Percentiles rank a stretch among this genome's conserved stretches.
Conservation (phyloP, 2,797 vertebrate genomes). For the Anomalospiza imberbis region DNA sequence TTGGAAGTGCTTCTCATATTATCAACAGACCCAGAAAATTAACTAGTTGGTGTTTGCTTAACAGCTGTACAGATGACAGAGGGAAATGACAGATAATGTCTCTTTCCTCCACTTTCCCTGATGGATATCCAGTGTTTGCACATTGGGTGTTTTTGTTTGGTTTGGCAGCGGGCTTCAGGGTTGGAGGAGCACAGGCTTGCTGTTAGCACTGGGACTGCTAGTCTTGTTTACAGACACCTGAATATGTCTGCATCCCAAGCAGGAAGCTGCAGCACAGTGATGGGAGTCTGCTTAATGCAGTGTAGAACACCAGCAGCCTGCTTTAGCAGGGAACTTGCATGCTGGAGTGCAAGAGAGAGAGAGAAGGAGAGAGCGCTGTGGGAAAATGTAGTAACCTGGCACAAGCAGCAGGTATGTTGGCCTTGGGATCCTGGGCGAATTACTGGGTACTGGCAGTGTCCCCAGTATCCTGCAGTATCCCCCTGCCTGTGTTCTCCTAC, state of each 20-base stretch:
- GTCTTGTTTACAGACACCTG: not conserved
- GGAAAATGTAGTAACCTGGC: not conserved
- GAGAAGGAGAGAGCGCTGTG: not conserved
- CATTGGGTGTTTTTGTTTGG: not conserved
- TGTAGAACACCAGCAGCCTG: not conserved
- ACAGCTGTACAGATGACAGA: not conserved
- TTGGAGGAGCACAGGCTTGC: not conserved
- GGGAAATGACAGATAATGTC: not conserved
- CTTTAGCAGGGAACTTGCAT: fast-evolving
- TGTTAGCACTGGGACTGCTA: not conserved
- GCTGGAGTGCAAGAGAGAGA: not conserved
- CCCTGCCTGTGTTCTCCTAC: fast-evolving
- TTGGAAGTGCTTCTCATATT: not conserved
- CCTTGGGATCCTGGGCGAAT: not conserved
- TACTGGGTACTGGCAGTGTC: not conserved
- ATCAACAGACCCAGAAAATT: not conserved
- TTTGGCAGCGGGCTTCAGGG: not conserved
- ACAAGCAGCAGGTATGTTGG: not conserved
- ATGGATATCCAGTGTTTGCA: not conserved
- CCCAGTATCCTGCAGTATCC: not conserved
- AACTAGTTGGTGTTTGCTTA: not conserved
- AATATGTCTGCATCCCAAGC: not conserved
- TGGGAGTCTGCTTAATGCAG: not conserved
- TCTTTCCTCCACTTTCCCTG: not conserved
- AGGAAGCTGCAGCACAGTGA: not conserved